These are phyloP conservation scores for Sclerurus mexicanus DNA, from an alignment of 2,113 vertebrate genomes.

Conservation along the genomic window DNA sequence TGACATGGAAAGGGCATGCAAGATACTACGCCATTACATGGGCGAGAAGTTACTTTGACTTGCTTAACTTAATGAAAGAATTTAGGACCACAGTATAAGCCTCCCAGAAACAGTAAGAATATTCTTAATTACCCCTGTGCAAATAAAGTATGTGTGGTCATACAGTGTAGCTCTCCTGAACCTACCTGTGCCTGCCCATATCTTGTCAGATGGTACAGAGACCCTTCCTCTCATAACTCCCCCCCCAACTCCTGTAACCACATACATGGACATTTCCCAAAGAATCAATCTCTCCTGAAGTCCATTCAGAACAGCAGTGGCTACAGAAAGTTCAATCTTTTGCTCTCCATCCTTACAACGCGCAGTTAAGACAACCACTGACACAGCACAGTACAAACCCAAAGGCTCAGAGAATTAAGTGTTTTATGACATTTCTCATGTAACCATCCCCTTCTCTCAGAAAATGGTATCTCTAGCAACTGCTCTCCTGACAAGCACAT, in stretches of 20 bases:
- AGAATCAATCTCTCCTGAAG: background rate
- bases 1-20: background rate
- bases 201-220: background rate
- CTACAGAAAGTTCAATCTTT: background rate
- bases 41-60: background rate
- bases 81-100: background rate
- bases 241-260: background rate
- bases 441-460: background rate
- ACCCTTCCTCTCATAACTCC: background rate
- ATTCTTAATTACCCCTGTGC: background rate
- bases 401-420: background rate
- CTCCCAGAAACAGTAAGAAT: background rate
- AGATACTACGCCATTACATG: background rate
- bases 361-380: background rate
- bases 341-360: background rate
- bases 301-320: background rate
- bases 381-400: background rate
- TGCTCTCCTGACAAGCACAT: background rate
- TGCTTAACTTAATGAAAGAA: background rate
- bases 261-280: background rate
- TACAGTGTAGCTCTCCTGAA: background rate
- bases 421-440: background rate
- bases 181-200: background rate
- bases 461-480: background rate
- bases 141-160: background rate